Percentiles rank a stretch among this genome's conserved stretches.
These are phyloP conservation scores for Pyrgilauda ruficollis DNA, from an alignment of 2,113 vertebrate genomes.

Conservation along the genomic window DNA sequence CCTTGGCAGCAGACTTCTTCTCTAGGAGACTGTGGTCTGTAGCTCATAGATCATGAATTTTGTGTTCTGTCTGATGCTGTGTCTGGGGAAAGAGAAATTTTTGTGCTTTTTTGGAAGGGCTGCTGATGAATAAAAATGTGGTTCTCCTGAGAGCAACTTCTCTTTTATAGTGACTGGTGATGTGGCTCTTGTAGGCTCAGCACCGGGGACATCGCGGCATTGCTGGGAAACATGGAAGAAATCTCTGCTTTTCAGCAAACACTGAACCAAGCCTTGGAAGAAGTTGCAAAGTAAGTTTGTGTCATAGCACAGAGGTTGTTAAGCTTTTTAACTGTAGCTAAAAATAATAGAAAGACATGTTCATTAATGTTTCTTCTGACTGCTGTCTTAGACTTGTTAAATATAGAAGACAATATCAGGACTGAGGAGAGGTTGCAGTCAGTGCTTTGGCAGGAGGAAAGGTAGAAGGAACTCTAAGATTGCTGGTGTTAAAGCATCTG, in stretches of 20 bases:
- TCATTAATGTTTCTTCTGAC: not conserved
- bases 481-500: not conserved
- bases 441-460: not conserved
- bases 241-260: constrained; percentile 92
- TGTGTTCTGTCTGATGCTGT: not conserved
- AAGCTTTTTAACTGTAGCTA: not conserved
- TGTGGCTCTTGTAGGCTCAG: constrained; percentile 78
- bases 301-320: not conserved
- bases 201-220: constrained; percentile 76
- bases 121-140: not conserved
- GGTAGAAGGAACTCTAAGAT: not conserved
- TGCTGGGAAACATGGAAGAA: constrained; percentile 94
- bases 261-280: constrained; percentile 89
- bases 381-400: constrained; percentile 12
- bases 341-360: not conserved
- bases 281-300: constrained; percentile 88
- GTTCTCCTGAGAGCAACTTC: not conserved
- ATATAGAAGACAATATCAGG: not conserved
- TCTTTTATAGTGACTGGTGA: not conserved
- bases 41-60: not conserved
- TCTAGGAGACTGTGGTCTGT: not conserved
- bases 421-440: not conserved
- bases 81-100: not conserved
- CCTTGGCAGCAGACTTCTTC: constrained; percentile 6
- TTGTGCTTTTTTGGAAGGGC: not conserved